Percentiles rank a stretch among this genome's conserved stretches.
phyloP scores from a whole-genome alignment of 2,797 vertebrate species.

The Pterois miles region DNA sequence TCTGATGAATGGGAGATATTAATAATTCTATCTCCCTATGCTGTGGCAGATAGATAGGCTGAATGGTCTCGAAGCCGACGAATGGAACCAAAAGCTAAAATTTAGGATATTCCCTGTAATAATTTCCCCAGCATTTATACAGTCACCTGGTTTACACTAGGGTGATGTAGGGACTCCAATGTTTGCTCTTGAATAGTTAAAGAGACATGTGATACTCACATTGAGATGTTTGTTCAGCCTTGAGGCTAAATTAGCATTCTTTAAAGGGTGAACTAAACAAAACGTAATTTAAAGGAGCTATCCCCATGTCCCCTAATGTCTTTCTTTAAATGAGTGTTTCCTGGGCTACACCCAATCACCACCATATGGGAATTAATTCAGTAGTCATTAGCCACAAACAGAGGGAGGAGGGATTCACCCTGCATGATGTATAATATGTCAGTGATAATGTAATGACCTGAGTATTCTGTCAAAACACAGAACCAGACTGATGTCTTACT shows the following conservation, averaged over 20 bases:
- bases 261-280: neutral
- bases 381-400: neutral
- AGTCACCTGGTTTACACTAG: neutral
- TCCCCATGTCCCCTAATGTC: neutral
- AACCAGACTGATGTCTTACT: slow-evolving; percentile 18
- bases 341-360: slow-evolving; percentile 1
- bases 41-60: slow-evolving; percentile 9
- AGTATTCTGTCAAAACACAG: neutral
- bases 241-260: neutral
- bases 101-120: neutral
- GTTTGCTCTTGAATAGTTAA: neutral
- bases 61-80: slow-evolving; percentile 9
- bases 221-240: neutral
- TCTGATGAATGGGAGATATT: slow-evolving; percentile 51
- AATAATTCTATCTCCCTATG: slow-evolving; percentile 21
- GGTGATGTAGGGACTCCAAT: neutral
- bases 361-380: neutral
- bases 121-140: neutral
- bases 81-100: neutral
- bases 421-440: neutral
- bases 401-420: neutral
- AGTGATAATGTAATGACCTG: neutral
- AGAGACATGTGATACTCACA: neutral
- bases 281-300: neutral
- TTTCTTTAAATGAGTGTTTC: slow-evolving; percentile 9